Evolutionary conservation across 2,797 vertebrate species (phyloP).

Genomic region (Heteromormyrus szaboi): DNA sequence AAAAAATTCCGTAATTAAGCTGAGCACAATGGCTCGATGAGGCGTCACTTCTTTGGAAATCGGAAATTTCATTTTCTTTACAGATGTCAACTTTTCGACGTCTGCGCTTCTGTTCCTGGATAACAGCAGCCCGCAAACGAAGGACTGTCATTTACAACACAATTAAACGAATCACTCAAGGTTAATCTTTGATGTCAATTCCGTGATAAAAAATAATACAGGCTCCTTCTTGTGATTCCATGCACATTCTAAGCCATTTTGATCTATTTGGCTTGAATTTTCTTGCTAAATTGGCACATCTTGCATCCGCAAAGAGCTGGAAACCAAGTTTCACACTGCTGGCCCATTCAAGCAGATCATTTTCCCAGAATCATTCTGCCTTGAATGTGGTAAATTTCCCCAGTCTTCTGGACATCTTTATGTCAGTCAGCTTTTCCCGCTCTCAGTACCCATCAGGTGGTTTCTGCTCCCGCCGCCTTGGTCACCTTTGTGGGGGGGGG

Average conservation of each 20-base stretch:
- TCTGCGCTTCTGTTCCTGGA: slow-evolving; percentile 2
- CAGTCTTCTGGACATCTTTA: background rate
- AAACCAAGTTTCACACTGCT: background rate
- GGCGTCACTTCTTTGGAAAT: background rate
- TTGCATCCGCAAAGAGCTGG: background rate
- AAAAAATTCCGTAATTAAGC: slow-evolving; percentile 10
- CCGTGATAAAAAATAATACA: slow-evolving; percentile 21
- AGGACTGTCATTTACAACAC: slow-evolving; percentile 1
- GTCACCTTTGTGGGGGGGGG: background rate
- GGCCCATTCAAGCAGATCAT: background rate
- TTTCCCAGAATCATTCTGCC: background rate
- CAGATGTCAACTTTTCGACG: slow-evolving; percentile 8
- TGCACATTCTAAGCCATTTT: background rate
- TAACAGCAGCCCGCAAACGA: background rate
- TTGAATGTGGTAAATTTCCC: background rate
- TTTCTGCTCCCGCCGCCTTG: background rate
- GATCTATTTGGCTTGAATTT: slow-evolving; percentile 5
- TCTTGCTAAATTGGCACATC: background rate
- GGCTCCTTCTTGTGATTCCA: background rate
- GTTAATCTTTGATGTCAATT: slow-evolving; percentile 21
- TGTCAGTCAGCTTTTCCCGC: background rate
- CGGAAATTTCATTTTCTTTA: slow-evolving; percentile 8
- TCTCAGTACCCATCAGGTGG: background rate
- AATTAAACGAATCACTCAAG: slow-evolving; percentile 31
- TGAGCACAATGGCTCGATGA: background rate